A percentile compares a stretch with the other conserved stretches of the same genome.
These are phyloP conservation scores for Herminia tarsipennalis DNA, from an alignment of 2,888 invertebrate genomes.

Conservation along the genomic window DNA sequence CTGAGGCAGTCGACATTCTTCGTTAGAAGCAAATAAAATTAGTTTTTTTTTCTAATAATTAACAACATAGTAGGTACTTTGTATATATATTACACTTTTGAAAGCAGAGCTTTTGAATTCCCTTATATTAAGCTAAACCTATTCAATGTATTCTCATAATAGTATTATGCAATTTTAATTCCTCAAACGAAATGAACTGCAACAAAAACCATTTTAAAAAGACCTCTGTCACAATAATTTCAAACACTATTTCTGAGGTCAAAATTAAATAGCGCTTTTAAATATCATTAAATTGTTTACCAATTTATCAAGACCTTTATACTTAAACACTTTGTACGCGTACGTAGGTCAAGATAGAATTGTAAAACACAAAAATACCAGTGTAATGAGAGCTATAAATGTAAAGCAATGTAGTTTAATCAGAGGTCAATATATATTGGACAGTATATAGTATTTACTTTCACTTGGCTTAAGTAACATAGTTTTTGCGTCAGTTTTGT, in stretches of 20 bases:
- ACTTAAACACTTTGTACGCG: neutral
- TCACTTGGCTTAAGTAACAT: slow-evolving; percentile 11
- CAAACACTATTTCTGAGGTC: neutral
- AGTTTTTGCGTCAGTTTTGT: slow-evolving; percentile 10
- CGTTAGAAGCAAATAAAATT: too few species aligned
- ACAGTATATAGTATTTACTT: slow-evolving; percentile 1
- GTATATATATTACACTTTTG: too few species aligned
- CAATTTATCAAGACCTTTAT: slow-evolving; percentile 3
- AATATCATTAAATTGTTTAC: neutral
- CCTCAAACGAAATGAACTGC: neutral
- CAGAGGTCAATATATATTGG: slow-evolving; percentile 3
- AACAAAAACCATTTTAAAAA: neutral
- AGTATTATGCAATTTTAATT: slow-evolving; percentile 1
- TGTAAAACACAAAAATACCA: neutral
- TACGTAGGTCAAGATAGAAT: slow-evolving; percentile 1
- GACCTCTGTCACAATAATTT: neutral
- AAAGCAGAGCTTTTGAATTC: too few species aligned
- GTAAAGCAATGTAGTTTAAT: neutral
- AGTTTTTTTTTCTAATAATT: neutral
- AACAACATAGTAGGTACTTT: neutral
- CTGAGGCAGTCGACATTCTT: too few species aligned
- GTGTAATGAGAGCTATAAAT: neutral
- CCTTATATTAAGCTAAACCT: too few species aligned
- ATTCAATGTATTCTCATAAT: too few species aligned
- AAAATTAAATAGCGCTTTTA: neutral